A percentile compares a stretch with the other conserved stretches of the same genome.
Conservation (phyloP, 92 coral and sea anemone species). For the Montipora capitata region DNA sequence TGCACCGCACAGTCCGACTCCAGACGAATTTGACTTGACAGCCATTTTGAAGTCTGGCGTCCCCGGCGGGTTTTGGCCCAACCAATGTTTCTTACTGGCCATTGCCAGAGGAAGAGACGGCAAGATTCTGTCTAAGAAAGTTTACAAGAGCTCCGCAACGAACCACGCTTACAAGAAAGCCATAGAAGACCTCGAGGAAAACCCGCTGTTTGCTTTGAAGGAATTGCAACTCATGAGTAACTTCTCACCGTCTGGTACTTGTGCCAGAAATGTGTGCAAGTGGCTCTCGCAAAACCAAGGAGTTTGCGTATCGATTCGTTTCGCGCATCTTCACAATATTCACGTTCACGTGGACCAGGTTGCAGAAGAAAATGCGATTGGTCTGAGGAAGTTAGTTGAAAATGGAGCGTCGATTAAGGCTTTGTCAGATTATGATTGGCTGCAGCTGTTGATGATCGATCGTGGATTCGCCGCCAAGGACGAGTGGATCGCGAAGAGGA, state of each 20-base stretch:
- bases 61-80: constrained; percentile 61
- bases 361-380: constrained; percentile 50
- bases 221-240: constrained; percentile 37
- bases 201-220: constrained; percentile 6
- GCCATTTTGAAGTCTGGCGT: constrained; percentile 45
- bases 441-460: constrained; percentile 57
- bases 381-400: constrained; percentile 47
- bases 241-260: constrained; percentile 45
- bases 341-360: constrained; percentile 50
- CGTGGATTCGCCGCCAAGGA: constrained; percentile 67
- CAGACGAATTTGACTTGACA: constrained; percentile 47
- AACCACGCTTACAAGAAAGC: constrained; percentile 26
- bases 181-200: constrained; percentile 29
- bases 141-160: constrained; percentile 30
- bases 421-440: constrained; percentile 57
- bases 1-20: constrained; percentile 29
- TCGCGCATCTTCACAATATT: constrained; percentile 52
- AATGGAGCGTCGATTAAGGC: constrained; percentile 33
- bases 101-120: constrained; percentile 46
- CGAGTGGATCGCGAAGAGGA: constrained; percentile 60
- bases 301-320: constrained; percentile 50
- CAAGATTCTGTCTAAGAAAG: constrained; percentile 46
- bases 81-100: constrained; percentile 16
- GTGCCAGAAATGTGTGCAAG: constrained; percentile 38
- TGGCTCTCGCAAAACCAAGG: constrained; percentile 45